Base-by-base conservation (phyloP, 2,113 vertebrate species). In the Cacatua alba region DNA sequence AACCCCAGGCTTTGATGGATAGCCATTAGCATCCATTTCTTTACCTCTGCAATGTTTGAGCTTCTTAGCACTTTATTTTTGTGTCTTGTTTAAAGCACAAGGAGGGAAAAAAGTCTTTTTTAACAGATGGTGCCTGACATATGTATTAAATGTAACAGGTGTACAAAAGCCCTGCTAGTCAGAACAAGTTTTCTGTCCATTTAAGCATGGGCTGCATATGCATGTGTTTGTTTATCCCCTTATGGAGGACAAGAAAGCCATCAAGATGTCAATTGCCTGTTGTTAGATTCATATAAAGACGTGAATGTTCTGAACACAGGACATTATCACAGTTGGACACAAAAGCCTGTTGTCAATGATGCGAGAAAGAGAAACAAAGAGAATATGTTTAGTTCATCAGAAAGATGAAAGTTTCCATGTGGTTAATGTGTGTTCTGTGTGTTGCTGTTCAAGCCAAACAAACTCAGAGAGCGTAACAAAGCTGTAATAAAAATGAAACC, bases 321-420 rank as follows among this genome's bases (percentile, higher is more conserved):
- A 86, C 74, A 94, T 97, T 98, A 96, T 95, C 92, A 91, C 96
- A 97, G 96, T 44, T 97, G 90, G 78, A 88, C 84, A 79, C 59
- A 94, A 95, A 96, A 90, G 60, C 16, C 35, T 95, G 67, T 92
- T 96, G 85, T 88, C 95, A 91, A 43, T 64, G 74, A 93, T 75
- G 69, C 31, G 48, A 87, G 88, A 76, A 95, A 97, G 64, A 74
- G 46, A 74, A 97, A 93, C 41, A 87, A 94, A 94, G 84, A 92
- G 65, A 81, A 79, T 96, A 90, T 94, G 63, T 92, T 94, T 88
- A 78, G 62, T 88, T 96, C 76, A 86, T 94, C 2, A 19, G 49
- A 91, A 88, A 70, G 79, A 94, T 33, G 14, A 63, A 71, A 53
- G 57, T 96, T 96, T 94, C 78, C 59, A 82, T 68, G 81, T 86